Evolutionary conservation across 2,797 vertebrate genomes (phyloP), one percentile per base, ranked within the genome.

Genomic region (Pterois miles): DNA sequence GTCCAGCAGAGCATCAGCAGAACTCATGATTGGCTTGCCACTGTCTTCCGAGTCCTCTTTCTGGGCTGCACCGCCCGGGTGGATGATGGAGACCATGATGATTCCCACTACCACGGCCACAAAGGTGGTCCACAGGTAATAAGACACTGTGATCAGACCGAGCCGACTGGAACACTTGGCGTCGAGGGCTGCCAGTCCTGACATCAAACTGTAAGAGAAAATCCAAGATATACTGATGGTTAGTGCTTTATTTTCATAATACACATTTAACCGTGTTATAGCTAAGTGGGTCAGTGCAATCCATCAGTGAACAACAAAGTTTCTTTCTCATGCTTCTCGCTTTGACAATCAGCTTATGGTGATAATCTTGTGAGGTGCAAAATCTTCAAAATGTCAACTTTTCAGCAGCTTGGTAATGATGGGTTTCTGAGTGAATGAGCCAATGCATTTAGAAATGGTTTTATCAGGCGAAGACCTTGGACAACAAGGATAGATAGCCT

Each of bases 61-160:
- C 92, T 98, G 97, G 7, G 98, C 98, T 0, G 96, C 96, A 2
- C 97, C 96, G 0, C 98, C 98, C 0, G 98, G 98, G 79, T 99
- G 98, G 90, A 99, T 98, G 88, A 97, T 94, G 82, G 96, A 97
- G 14, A 99, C 98, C 97, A 99, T 97, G 90, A 98, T 86, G 88
- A 99, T 99, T 33, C 98, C 98, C 88, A 99, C 97, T 8, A 99
- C 76, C 68, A 99, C 98, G 0, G 98, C 98, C 83, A 99, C 93
- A 58, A 99, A 99, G 8, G 98, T 99, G 86, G 98, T 99, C 97
- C 97, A 98, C 87, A 99, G 93, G 92, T 99, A 99, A 80, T 99
- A 99, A 0, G 98, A 98, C 83, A 99, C 94, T 0, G 98, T 99
- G 88, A 99, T 97, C 83, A 99, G 94, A 27, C 98, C 98, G 72